phyloP scores from a whole-genome alignment of 2,888 invertebrate species.

The Loripinus fragilis region DNA sequence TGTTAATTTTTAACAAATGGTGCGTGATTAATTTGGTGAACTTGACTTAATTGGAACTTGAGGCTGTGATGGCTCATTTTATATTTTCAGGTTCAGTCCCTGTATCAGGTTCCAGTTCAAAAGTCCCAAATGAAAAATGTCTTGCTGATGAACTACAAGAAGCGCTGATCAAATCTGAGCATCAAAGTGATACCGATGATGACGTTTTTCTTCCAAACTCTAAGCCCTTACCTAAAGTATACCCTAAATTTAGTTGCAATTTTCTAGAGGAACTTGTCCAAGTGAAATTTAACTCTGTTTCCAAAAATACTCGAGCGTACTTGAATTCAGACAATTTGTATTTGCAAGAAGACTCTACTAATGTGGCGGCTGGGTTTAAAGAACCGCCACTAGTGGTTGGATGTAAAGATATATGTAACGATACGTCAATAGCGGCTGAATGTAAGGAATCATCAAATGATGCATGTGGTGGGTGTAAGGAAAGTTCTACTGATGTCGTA shows the following conservation, averaged over 20 bases:
- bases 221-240: constrained; percentile 48
- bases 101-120: constrained; percentile 25
- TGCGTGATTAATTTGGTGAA: too few species aligned
- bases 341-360: constrained; percentile 87
- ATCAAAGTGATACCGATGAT: constrained; percentile 54
- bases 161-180: constrained; percentile 60
- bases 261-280: constrained; percentile 62
- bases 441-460: neutral
- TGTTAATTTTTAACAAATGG: too few species aligned
- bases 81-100: constrained; percentile 40
- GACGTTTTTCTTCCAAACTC: constrained; percentile 65
- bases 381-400: neutral
- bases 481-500: neutral
- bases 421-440: neutral
- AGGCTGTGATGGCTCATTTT: neutral
- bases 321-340: constrained; percentile 83
- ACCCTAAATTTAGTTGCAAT: constrained; percentile 66
- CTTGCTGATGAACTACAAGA: constrained; percentile 75
- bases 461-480: neutral
- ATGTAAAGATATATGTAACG: neutral
- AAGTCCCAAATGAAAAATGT: constrained; percentile 65
- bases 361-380: constrained; percentile 2
- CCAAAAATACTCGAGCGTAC: constrained; percentile 67
- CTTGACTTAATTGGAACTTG: too few species aligned
- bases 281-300: constrained; percentile 67